Conservation (phyloP, 2,797 vertebrate species). For the Sus cebifrons region DNA sequence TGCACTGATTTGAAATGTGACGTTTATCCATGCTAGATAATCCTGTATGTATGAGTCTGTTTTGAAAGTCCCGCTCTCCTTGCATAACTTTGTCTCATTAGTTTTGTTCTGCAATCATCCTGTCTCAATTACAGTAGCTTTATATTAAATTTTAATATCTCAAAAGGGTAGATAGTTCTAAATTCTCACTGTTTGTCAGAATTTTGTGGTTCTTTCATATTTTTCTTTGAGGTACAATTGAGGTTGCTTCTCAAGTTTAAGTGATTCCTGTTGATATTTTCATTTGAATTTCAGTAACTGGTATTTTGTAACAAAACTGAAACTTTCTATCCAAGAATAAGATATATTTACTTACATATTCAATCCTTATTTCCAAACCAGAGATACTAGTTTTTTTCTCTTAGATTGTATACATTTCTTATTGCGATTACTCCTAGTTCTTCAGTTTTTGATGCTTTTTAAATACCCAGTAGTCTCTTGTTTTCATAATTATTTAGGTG, state of each 20-base stretch:
- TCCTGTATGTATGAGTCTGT: not conserved
- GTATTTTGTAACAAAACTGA: slow-evolving; percentile 45
- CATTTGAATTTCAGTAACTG: not conserved
- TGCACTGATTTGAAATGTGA: not conserved
- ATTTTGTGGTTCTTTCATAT: not conserved
- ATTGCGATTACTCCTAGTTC: not conserved
- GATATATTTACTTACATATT: slow-evolving; percentile 8
- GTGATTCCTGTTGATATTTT: slow-evolving; percentile 23
- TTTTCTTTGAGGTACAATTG: slow-evolving; percentile 8
- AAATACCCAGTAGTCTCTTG: not conserved
- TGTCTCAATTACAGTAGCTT: not conserved
- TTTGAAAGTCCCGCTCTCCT: not conserved
- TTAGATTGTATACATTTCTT: not conserved
- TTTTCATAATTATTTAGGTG: slow-evolving; percentile 31
- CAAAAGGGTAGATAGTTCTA: not conserved
- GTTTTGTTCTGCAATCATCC: not conserved
- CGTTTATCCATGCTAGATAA: not conserved
- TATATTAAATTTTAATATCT: slow-evolving; percentile 27
- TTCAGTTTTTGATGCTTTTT: slow-evolving; percentile 13
- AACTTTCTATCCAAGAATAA: not conserved
- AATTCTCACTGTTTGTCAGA: not conserved
- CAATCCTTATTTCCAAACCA: slow-evolving; percentile 41
- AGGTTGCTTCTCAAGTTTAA: slow-evolving; percentile 58
- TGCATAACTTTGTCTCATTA: not conserved
- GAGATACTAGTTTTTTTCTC: slow-evolving; percentile 45